Percentiles rank a stretch among this genome's conserved stretches.
phyloP scores from a whole-genome alignment of 2,113 vertebrate species.

The Gymnocephalus cernua region DNA sequence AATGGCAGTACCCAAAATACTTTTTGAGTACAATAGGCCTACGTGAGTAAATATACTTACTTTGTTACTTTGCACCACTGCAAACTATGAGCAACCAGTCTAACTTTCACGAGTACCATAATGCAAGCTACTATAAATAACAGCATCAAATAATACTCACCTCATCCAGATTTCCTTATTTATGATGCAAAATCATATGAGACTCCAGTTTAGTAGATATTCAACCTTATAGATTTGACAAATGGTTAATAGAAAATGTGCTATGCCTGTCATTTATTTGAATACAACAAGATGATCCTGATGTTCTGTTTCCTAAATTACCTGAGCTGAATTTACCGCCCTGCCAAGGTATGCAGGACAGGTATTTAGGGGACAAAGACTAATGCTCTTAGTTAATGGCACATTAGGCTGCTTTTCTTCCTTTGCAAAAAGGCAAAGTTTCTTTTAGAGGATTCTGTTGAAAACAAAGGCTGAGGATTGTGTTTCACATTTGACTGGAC shows the following conservation, averaged over 20 bases:
- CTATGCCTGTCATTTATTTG: not conserved
- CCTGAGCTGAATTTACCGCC: conserved; percentile 27
- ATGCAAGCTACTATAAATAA: no score
- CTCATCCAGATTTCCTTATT: not conserved
- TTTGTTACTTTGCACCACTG: no score
- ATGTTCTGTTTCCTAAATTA: conserved; percentile 29
- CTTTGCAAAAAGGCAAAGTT: conserved; percentile 7
- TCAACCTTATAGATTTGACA: not conserved
- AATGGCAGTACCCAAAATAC: not conserved
- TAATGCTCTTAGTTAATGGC: conserved; percentile 28
- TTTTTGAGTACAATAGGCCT: no score
- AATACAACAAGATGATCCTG: not conserved
- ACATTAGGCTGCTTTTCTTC: conserved; percentile 32
- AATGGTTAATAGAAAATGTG: not conserved
- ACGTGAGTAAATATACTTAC: no score
- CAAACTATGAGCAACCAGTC: no score
- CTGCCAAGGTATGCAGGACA: conserved; percentile 41
- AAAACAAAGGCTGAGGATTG: conserved; percentile 27
- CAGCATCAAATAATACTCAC: no score
- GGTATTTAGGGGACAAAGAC: conserved; percentile 51
- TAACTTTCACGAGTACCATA: no score
- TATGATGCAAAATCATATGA: not conserved
- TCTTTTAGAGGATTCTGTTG: conserved; percentile 41
- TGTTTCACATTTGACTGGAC: conserved; percentile 36
- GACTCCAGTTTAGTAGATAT: not conserved